Percentiles rank a stretch among this genome's conserved stretches.
Evolutionary conservation across 2,797 vertebrate species (phyloP).

Genomic region (Sternotherus odoratus): DNA sequence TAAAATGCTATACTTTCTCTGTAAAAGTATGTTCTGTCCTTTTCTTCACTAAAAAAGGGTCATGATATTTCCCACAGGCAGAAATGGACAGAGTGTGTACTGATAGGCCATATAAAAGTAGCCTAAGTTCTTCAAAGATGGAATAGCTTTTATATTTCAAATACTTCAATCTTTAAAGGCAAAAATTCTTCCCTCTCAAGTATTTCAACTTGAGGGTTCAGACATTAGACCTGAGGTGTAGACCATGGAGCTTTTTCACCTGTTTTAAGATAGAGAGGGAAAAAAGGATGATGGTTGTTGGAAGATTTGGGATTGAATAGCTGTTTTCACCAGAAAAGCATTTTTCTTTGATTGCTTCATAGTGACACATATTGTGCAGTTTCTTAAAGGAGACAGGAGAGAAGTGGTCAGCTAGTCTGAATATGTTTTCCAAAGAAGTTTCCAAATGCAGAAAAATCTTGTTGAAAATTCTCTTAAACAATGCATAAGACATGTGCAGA

Average conservation of each 20-base stretch:
- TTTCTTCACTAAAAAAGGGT: neutral
- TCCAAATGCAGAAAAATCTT: constrained; percentile 17
- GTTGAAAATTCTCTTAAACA: constrained; percentile 18
- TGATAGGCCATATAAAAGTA: neutral
- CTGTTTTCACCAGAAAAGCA: constrained; percentile 21
- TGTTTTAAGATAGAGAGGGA: neutral
- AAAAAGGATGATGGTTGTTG: neutral
- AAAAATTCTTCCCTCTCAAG: neutral
- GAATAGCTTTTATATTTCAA: constrained; percentile 2
- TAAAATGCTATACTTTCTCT: neutral
- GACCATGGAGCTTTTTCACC: neutral
- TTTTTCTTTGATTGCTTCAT: neutral
- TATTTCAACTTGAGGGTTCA: neutral
- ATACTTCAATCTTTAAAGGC: neutral
- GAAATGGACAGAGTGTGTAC: neutral
- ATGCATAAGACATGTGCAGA: neutral
- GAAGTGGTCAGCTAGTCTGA: constrained; percentile 24
- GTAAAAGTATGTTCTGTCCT: neutral
- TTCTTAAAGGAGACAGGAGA: constrained; percentile 35
- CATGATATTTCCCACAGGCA: neutral
- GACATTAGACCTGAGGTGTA: neutral
- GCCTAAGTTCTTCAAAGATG: neutral
- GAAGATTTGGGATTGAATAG: neutral
- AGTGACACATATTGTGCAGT: constrained; percentile 11
- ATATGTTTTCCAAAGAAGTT: constrained; percentile 6